phyloP scores from a whole-genome alignment of 2,797 vertebrate genomes.

The Moxostoma hubbsi region DNA sequence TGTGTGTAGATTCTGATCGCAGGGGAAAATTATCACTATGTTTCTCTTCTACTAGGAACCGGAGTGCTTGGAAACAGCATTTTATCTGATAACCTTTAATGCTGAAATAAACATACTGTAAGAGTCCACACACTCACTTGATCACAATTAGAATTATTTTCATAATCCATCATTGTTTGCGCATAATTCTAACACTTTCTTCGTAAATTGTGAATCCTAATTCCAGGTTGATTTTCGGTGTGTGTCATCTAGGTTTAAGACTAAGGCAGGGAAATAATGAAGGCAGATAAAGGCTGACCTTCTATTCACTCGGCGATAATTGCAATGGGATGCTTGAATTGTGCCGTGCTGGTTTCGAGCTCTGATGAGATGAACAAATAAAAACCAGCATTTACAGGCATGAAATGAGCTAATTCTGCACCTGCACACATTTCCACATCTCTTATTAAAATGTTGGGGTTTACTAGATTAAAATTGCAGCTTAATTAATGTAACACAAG shows the following conservation, averaged over 20 bases:
- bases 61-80: slow-evolving; percentile 67
- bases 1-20: slow-evolving; percentile 76
- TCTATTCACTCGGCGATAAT: slow-evolving; percentile 21
- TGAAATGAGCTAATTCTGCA: slow-evolving; percentile 82
- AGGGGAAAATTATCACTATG: slow-evolving; percentile 72
- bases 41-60: slow-evolving; percentile 78
- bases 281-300: slow-evolving; percentile 40
- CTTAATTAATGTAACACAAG: slow-evolving; percentile 85
- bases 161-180: neutral
- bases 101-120: slow-evolving; percentile 42
- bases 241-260: slow-evolving; percentile 9
- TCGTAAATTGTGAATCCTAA: neutral
- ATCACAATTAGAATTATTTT: neutral
- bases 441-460: slow-evolving; percentile 76
- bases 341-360: slow-evolving; percentile 29
- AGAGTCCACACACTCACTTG: slow-evolving; percentile 13
- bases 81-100: slow-evolving; percentile 80
- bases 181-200: neutral
- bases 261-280: slow-evolving; percentile 33
- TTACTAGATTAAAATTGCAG: slow-evolving; percentile 84
- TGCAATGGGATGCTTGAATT: slow-evolving; percentile 30
- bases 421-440: slow-evolving; percentile 73
- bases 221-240: slow-evolving; percentile 16
- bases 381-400: slow-evolving; percentile 75
- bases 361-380: slow-evolving; percentile 55